These are phyloP conservation scores for Nymphalis c-album DNA, from an alignment of 2,888 invertebrate genomes.

Conservation along the genomic window DNA sequence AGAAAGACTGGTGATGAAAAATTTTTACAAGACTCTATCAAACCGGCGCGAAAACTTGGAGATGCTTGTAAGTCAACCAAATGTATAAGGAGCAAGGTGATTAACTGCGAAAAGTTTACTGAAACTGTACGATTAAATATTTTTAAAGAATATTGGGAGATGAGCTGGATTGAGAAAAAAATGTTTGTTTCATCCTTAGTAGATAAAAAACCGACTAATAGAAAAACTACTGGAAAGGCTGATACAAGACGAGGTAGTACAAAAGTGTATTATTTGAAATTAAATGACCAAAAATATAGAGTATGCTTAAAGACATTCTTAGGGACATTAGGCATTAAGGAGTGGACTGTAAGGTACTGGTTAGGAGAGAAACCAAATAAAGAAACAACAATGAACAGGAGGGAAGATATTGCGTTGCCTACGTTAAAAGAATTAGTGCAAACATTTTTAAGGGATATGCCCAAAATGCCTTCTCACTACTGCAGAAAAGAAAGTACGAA, in stretches of 20 bases:
- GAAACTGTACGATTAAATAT: constrained; percentile 29
- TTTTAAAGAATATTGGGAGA: constrained; percentile 19
- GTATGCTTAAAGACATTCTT: constrained; percentile 22
- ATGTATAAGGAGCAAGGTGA: constrained; percentile 15
- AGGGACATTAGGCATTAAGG: background rate
- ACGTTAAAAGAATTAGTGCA: background rate
- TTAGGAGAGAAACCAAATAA: background rate
- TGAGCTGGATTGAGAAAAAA: constrained; percentile 9
- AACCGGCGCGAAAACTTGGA: constrained; percentile 8
- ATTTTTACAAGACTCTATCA: background rate
- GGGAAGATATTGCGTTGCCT: no score
- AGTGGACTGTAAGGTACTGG: constrained; percentile 13
- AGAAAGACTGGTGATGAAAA: background rate
- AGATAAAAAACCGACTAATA: constrained; percentile 12
- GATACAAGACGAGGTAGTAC: constrained; percentile 1
- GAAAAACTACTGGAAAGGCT: constrained; percentile 14
- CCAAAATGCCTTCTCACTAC: constrained; percentile 16
- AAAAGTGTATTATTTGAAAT: constrained; percentile 15
- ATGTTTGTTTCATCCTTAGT: constrained; percentile 12
- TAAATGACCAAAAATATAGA: constrained; percentile 12
- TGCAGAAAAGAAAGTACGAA: constrained; percentile 15
- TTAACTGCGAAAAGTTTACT: constrained; percentile 30
- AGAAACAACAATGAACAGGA: no score
- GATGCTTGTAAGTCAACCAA: constrained; percentile 22
- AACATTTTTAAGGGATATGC: constrained; percentile 10